phyloP scores from a whole-genome alignment of 1,140 invertebrate species.

The Drosophila tsacasi region DNA sequence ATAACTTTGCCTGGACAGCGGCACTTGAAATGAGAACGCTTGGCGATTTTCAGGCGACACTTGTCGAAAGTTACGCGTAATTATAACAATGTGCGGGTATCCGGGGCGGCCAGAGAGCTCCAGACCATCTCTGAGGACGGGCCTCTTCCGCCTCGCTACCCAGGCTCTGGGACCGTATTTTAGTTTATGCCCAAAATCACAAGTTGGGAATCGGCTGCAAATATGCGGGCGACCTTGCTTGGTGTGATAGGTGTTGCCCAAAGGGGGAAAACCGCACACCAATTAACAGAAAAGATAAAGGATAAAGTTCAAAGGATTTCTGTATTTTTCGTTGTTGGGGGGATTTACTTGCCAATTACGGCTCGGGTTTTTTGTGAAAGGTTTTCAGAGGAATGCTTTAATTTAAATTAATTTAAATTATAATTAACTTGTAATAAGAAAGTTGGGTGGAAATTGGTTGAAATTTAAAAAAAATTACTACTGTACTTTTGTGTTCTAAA shows the following conservation, averaged over 20 bases:
- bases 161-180: conserved; percentile 16
- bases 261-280: conserved; percentile 37
- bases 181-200: conserved; percentile 33
- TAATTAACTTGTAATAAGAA: conserved; percentile 2
- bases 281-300: conserved; percentile 57
- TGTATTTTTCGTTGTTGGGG: conserved; percentile 11
- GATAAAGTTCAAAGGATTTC: conserved; percentile 31
- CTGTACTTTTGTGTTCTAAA: neutral
- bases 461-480: neutral
- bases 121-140: conserved; percentile 9
- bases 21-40: conserved; percentile 46
- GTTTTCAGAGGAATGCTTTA: neutral
- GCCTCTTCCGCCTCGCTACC: conserved; percentile 17
- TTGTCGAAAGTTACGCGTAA: conserved; percentile 82
- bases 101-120: conserved; percentile 2
- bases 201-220: conserved; percentile 12
- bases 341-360: conserved; percentile 13
- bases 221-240: conserved; percentile 32
- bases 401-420: conserved; percentile 2
- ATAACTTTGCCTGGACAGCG: conserved; percentile 61
- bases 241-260: conserved; percentile 40
- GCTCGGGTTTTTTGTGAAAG: neutral
- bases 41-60: conserved; percentile 77
- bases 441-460: neutral
- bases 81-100: conserved; percentile 66